These are phyloP conservation scores for Erythrolamprus reginae DNA, from an alignment of 2,113 vertebrate species.

Conservation along the genomic window DNA sequence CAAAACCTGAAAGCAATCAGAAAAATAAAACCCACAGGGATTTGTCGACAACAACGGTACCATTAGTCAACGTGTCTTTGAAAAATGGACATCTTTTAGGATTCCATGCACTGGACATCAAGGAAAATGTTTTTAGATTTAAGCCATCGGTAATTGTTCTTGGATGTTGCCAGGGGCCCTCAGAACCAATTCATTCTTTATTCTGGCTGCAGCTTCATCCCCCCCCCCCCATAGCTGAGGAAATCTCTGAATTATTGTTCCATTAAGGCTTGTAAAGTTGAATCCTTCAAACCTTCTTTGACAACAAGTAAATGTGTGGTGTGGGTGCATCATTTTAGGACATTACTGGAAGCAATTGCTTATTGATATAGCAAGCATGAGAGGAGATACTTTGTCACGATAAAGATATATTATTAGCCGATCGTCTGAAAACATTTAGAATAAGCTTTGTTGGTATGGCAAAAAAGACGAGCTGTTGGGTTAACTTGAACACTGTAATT, in stretches of 20 bases:
- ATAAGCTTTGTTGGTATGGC: neutral
- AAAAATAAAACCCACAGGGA: neutral
- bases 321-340: slow-evolving; percentile 20
- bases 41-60: slow-evolving; percentile 6
- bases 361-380: slow-evolving; percentile 13
- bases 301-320: slow-evolving; percentile 25
- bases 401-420: slow-evolving; percentile 14
- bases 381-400: slow-evolving; percentile 16
- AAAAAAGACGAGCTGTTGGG: neutral
- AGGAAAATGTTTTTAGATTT: slow-evolving; percentile 8
- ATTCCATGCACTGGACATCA: slow-evolving; percentile 24
- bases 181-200: slow-evolving; percentile 40
- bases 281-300: slow-evolving; percentile 45
- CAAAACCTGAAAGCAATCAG: neutral
- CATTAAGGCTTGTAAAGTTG: slow-evolving; percentile 42
- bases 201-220: slow-evolving; percentile 36
- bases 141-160: slow-evolving; percentile 19
- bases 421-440: slow-evolving; percentile 30
- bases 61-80: slow-evolving; percentile 30
- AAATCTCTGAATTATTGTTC: slow-evolving; percentile 37
- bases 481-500: neutral
- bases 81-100: slow-evolving; percentile 1
- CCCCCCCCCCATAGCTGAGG: slow-evolving; percentile 4
- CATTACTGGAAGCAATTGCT: slow-evolving; percentile 25
- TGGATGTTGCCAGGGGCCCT: slow-evolving; percentile 40